Percentiles rank a stretch among this genome's conserved stretches.
Conservation (phyloP, 2,888 invertebrate species). For the Drosophila monieri region DNA sequence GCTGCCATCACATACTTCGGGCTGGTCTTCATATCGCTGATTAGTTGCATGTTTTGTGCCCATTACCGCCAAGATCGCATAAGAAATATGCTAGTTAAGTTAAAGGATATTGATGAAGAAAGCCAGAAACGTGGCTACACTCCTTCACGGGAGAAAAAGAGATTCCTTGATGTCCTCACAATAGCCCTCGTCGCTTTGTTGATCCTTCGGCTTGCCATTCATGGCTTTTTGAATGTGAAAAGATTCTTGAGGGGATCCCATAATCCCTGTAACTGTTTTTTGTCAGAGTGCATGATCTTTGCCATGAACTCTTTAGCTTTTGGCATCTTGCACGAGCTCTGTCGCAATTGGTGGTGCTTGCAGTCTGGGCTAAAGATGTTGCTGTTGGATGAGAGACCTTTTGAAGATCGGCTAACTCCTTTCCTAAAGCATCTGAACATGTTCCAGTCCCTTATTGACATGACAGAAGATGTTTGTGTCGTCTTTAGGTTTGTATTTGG, state of each 20-base stretch:
- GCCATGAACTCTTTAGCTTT: constrained; percentile 20
- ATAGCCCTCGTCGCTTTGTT: constrained; percentile 6
- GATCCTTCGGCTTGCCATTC: constrained; percentile 17
- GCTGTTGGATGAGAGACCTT: background rate
- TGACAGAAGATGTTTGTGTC: constrained; percentile 18
- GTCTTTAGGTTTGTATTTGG: constrained; percentile 9
- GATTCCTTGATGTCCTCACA: background rate
- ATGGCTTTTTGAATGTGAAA: constrained; percentile 12
- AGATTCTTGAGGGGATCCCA: constrained; percentile 7
- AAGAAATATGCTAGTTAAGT: constrained; percentile 10
- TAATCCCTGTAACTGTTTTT: constrained; percentile 29
- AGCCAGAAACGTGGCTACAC: background rate
- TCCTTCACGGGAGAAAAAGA: background rate
- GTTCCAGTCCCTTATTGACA: constrained; percentile 14
- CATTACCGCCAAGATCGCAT: constrained; percentile 29
- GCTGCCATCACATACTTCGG: background rate
- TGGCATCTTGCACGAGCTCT: constrained; percentile 15
- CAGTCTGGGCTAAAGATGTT: constrained; percentile 2
- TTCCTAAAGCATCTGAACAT: constrained; percentile 1
- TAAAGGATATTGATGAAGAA: background rate
- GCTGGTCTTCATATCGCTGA: background rate
- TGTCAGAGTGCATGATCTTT: constrained; percentile 28
- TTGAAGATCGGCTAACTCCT: background rate
- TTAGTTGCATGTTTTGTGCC: constrained; percentile 14
- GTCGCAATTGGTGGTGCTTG: constrained; percentile 21